Percentiles rank a stretch among this genome's conserved stretches.
Conservation (phyloP, 2,888 invertebrate species). For the Himalopsyche anomala region DNA sequence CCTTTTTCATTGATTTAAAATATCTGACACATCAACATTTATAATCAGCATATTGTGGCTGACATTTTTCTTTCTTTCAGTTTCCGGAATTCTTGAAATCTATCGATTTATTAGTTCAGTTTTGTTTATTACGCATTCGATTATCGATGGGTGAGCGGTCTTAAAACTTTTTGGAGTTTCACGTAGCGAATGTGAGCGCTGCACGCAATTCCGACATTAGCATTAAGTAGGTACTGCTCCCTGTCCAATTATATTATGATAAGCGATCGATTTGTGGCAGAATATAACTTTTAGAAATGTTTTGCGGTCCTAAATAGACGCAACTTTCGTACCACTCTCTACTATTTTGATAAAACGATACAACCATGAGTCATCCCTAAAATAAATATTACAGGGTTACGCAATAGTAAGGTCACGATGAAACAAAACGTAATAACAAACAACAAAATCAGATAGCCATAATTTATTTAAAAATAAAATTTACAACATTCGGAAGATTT, state of each 20-base stretch:
- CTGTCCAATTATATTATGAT: constrained; percentile 13
- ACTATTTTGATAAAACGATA: background rate
- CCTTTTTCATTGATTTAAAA: no score
- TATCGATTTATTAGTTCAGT: no score
- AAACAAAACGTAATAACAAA: no score
- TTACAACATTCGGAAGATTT: no score
- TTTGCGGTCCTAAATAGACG: background rate
- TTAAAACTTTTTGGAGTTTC: background rate
- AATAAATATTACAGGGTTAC: background rate
- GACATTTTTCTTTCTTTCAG: no score
- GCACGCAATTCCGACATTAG: constrained; percentile 13
- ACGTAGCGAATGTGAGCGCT: background rate
- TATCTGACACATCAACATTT: no score
- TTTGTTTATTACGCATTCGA: no score
- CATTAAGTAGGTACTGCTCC: constrained; percentile 1
- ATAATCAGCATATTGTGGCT: no score
- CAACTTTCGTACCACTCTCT: background rate
- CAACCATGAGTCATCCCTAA: background rate
- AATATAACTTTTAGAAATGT: constrained; percentile 4
- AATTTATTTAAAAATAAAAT: no score
- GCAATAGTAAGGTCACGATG: no score
- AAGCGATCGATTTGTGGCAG: constrained; percentile 3
- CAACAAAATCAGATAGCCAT: no score
- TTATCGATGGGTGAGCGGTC: background rate
- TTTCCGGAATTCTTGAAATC: no score